Evolutionary conservation across 2,113 vertebrate genomes (phyloP).

Genomic region (Sturnus vulgaris): DNA sequence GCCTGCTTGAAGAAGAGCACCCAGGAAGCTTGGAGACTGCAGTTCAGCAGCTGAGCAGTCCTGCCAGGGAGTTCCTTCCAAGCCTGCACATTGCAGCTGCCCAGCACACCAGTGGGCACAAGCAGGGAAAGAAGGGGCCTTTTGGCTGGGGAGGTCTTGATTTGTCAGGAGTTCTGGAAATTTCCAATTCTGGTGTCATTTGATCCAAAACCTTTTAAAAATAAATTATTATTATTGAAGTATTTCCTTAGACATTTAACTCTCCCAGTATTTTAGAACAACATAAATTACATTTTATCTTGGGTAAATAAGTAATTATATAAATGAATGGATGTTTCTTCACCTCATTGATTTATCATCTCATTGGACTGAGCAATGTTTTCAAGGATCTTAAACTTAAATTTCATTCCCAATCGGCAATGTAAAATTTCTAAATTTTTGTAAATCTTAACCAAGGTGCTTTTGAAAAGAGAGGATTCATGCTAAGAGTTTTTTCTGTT

Average conservation of each 20-base stretch:
- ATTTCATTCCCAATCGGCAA: background rate
- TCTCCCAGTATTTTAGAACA: background rate
- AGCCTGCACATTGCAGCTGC: background rate
- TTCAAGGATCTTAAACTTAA: background rate
- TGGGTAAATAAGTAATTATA: background rate
- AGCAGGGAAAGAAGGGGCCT: background rate
- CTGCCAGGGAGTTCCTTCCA: background rate
- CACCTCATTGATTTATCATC: background rate
- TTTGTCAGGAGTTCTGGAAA: background rate
- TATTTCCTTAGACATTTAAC: background rate
- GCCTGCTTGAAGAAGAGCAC: background rate
- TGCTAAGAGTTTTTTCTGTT: background rate
- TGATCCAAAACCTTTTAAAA: background rate
- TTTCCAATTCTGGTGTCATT: background rate
- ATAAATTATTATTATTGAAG: background rate
- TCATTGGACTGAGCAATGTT: background rate
- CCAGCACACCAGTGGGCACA: background rate
- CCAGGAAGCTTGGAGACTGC: background rate
- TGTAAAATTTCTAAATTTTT: background rate
- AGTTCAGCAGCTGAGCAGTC: background rate
- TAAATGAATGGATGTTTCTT: background rate
- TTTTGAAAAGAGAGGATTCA: background rate
- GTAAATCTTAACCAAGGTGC: background rate
- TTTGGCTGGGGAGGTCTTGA: background rate
- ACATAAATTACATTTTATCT: background rate